Conservation (phyloP, 2,888 invertebrate genomes). For the Pherbina coryleti region DNA sequence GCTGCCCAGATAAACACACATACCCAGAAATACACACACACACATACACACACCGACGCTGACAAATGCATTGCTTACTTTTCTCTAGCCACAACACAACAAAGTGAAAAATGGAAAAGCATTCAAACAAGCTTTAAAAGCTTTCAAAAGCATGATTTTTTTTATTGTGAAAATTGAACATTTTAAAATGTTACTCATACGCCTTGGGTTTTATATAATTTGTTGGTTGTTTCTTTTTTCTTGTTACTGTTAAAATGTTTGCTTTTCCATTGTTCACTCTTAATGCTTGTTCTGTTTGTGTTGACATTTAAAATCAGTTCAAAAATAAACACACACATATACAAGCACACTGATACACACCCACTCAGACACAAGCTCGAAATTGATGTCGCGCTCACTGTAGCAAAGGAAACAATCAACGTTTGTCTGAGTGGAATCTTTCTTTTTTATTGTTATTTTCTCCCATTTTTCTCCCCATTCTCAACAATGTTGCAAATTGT, state of each 20-base stretch:
- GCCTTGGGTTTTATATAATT: not conserved
- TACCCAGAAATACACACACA: no score
- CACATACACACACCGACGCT: no score
- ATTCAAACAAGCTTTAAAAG: not conserved
- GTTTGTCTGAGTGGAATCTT: not conserved
- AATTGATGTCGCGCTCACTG: not conserved
- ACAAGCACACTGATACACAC: not conserved
- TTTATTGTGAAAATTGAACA: not conserved
- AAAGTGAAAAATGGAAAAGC: not conserved
- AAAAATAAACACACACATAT: not conserved
- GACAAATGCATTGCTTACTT: no score
- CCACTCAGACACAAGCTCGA: not conserved
- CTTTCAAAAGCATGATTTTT: not conserved
- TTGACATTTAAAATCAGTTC: constrained; percentile 10
- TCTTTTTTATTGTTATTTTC: not conserved
- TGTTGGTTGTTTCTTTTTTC: not conserved
- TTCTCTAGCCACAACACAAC: not conserved
- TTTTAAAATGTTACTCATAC: constrained; percentile 20
- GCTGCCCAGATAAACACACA: no score
- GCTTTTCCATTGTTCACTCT: not conserved
- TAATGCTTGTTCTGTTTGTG: constrained; percentile 9
- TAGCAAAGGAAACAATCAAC: constrained; percentile 16
- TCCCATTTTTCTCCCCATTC: no score
- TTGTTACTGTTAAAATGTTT: not conserved
- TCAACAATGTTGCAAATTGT: no score